phyloP scores from a whole-genome alignment of 2,888 invertebrate species.

The Torymus auratus region DNA sequence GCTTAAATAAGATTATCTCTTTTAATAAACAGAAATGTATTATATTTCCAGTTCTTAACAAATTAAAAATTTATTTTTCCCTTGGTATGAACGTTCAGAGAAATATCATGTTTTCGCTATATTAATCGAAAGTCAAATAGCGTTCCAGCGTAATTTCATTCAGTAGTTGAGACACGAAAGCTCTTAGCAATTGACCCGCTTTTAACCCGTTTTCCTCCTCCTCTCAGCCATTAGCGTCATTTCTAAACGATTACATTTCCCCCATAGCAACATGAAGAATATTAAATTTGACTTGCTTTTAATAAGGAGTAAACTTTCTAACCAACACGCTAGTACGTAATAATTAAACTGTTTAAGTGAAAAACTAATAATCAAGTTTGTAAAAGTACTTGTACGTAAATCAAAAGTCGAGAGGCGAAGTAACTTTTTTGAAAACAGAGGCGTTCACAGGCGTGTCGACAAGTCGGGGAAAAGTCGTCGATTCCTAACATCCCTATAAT shows the following conservation, averaged over 20 bases:
- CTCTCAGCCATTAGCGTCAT: constrained; percentile 36
- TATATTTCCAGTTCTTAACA: too few species aligned
- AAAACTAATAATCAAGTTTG: too few species aligned
- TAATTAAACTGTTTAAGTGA: too few species aligned
- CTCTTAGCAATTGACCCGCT: constrained; percentile 47
- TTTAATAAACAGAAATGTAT: not conserved
- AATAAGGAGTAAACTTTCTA: not conserved
- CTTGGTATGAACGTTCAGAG: too few species aligned
- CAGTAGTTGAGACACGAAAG: constrained; percentile 35
- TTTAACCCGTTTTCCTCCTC: constrained; percentile 54
- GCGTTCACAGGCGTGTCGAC: too few species aligned
- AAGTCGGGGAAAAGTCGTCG: not conserved
- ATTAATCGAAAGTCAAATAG: constrained; percentile 16
- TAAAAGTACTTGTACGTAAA: not conserved
- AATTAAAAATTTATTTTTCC: too few species aligned
- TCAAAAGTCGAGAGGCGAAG: not conserved
- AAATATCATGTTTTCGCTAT: not conserved
- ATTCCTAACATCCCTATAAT: not conserved
- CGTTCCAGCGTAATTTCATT: constrained; percentile 32
- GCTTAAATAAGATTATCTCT: constrained; percentile 22
- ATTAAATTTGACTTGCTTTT: constrained; percentile 9
- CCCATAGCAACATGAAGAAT: not conserved
- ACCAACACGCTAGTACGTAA: not conserved
- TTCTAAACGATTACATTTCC: constrained; percentile 31
- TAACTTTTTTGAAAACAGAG: not conserved